phyloP scores from a whole-genome alignment of 2,888 invertebrate species.

The Saturnia japonica region DNA sequence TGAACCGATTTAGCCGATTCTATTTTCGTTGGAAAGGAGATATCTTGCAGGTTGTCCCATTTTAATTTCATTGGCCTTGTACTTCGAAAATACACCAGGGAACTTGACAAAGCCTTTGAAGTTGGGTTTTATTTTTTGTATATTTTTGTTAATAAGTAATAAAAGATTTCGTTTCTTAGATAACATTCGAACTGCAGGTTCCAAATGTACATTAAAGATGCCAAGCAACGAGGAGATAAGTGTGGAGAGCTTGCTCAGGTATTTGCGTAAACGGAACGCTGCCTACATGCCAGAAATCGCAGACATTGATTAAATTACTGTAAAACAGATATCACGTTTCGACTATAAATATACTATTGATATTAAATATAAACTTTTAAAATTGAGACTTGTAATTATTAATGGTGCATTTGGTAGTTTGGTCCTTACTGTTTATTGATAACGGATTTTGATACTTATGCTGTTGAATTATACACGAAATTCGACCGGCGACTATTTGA shows the following conservation, averaged over 20 bases:
- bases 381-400: not conserved
- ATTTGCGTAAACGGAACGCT: slow-evolving; percentile 52
- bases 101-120: too few relatives aligned
- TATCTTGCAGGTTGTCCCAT: too few relatives aligned
- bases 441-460: not conserved
- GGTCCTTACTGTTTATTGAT: not conserved
- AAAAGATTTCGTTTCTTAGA: not conserved
- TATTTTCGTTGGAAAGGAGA: too few relatives aligned
- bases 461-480: too few relatives aligned
- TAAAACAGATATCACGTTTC: not conserved
- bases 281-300: slow-evolving; percentile 44
- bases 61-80: too few relatives aligned
- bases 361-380: not conserved
- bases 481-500: too few relatives aligned
- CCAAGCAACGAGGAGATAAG: slow-evolving; percentile 56
- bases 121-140: not conserved
- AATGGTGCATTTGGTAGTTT: not conserved
- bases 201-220: slow-evolving; percentile 47
- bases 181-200: slow-evolving; percentile 44
- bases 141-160: too few relatives aligned
- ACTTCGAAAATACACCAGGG: too few relatives aligned
- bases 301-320: slow-evolving; percentile 51
- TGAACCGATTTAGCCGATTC: too few relatives aligned
- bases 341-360: not conserved
- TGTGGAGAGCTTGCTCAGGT: slow-evolving; percentile 58